phyloP scores from a whole-genome alignment of 2,797 vertebrate species.

The Glossophaga mutica region DNA sequence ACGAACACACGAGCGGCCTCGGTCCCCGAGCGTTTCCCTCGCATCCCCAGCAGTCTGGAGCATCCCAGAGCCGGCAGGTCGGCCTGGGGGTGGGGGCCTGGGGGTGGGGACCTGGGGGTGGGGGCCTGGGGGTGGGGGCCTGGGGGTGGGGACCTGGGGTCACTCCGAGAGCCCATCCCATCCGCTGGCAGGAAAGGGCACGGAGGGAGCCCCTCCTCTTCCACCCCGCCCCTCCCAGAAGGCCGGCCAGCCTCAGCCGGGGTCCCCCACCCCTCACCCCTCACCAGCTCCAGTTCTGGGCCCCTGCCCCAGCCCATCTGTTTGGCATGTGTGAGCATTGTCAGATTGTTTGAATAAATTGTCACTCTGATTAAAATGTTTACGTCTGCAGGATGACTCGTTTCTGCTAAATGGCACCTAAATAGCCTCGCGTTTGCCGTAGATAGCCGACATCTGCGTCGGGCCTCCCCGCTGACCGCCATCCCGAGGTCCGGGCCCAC shows the following conservation, averaged over 20 bases:
- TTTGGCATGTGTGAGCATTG: slow-evolving; percentile 64
- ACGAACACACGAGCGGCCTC: neutral
- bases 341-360: slow-evolving; percentile 75
- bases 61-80: neutral
- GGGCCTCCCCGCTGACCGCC: neutral
- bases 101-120: neutral
- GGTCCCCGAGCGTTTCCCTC: neutral
- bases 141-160: neutral
- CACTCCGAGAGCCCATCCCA: neutral
- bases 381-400: slow-evolving; percentile 69
- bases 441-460: slow-evolving; percentile 61
- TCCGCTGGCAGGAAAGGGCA: too few relatives aligned
- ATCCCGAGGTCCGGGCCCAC: neutral
- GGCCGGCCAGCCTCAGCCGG: neutral
- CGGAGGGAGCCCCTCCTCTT: neutral
- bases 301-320: slow-evolving; percentile 66
- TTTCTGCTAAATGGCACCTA: slow-evolving; percentile 59
- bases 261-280: neutral
- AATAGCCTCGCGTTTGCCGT: slow-evolving; percentile 43
- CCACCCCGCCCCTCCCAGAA: neutral
- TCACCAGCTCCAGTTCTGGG: neutral
- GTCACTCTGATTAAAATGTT: slow-evolving; percentile 75
- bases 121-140: neutral
- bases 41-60: too few relatives aligned
- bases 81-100: neutral